Conservation (phyloP, 2,797 vertebrate genomes). For the Cyclura pinguis region DNA sequence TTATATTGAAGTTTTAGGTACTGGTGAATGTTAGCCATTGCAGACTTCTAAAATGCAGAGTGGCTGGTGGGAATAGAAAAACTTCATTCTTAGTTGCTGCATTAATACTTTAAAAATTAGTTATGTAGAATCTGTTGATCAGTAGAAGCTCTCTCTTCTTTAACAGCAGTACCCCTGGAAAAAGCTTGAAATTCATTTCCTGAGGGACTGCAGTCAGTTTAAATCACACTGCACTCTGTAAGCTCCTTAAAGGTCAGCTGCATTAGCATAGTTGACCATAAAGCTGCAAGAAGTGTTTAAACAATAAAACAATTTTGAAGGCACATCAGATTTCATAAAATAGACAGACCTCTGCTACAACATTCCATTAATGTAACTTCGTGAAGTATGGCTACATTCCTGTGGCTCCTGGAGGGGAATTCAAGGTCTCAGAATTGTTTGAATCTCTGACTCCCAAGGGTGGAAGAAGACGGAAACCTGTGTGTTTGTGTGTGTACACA, state of each 20-base stretch:
- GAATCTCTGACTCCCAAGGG: neutral
- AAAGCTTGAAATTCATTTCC: neutral
- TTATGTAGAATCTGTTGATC: fast-evolving
- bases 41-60: neutral
- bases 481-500: neutral
- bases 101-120: neutral
- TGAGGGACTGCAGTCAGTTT: neutral
- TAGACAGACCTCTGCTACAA: neutral
- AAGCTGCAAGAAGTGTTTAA: neutral
- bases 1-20: fast-evolving
- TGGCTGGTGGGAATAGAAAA: fast-evolving
- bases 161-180: fast-evolving
- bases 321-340: neutral
- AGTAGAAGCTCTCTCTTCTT: neutral
- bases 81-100: neutral
- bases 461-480: neutral
- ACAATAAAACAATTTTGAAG: neutral
- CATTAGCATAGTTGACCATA: neutral
- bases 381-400: neutral
- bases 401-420: neutral
- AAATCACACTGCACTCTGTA: neutral
- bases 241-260: neutral
- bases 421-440: neutral
- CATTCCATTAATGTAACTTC: neutral
- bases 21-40: fast-evolving